A percentile compares a stretch with the other conserved stretches of the same genome.
Evolutionary conservation across 2,113 vertebrate genomes (phyloP).

Genomic region (Bungarus multicinctus): DNA sequence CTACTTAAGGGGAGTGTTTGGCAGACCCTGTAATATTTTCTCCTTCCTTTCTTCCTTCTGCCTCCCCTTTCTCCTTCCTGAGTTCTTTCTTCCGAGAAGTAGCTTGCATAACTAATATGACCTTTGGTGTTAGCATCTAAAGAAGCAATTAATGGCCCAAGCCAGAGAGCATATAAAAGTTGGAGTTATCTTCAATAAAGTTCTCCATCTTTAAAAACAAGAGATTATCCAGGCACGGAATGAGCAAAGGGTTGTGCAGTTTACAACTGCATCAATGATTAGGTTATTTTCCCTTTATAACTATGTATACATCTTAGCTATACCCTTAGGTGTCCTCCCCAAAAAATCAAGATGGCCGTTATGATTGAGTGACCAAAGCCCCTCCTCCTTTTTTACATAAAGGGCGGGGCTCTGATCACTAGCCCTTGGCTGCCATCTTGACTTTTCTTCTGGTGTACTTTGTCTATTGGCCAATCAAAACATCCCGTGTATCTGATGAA

Average conservation of each 20-base stretch:
- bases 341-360: background rate
- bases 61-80: background rate
- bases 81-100: background rate
- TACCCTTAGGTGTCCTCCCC: background rate
- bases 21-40: background rate
- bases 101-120: background rate
- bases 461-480: background rate
- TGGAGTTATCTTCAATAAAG: background rate
- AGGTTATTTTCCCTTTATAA: background rate
- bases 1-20: background rate
- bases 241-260: constrained; percentile 16
- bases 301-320: background rate
- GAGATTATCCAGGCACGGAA: constrained; percentile 37
- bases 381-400: background rate
- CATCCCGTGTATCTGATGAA: background rate
- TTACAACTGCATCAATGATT: background rate
- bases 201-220: background rate
- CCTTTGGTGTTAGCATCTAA: background rate
- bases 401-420: background rate
- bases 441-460: background rate
- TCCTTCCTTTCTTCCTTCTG: background rate
- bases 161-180: background rate
- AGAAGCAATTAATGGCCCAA: background rate
- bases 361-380: background rate
- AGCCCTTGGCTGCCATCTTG: background rate